These are phyloP conservation scores for Drosophila lowei DNA, from an alignment of 1,140 invertebrate species.

Conservation along the genomic window DNA sequence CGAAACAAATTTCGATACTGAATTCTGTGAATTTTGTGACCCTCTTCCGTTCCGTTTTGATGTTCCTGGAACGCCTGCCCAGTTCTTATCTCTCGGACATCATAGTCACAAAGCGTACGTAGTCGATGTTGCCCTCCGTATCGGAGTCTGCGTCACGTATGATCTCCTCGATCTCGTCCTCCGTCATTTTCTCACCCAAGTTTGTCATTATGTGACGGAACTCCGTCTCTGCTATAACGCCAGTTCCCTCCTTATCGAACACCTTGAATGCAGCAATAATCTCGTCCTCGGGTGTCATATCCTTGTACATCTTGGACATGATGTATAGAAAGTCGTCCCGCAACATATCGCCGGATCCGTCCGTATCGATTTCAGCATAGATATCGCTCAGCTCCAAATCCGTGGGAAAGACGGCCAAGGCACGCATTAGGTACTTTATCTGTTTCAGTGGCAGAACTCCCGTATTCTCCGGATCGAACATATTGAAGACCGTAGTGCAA, in stretches of 20 bases:
- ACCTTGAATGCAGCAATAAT: slow-evolving; percentile 58
- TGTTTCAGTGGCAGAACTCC: slow-evolving; percentile 51
- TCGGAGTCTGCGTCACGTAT: slow-evolving; percentile 57
- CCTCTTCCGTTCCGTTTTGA: no score
- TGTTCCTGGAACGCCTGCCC: slow-evolving; percentile 7
- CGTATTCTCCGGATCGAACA: slow-evolving; percentile 33
- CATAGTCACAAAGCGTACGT: slow-evolving; percentile 55
- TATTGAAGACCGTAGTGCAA: slow-evolving; percentile 41
- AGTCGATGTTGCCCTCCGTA: slow-evolving; percentile 58
- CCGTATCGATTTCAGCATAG: slow-evolving; percentile 56
- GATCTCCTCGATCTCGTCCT: slow-evolving; percentile 61
- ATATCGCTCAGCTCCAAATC: slow-evolving; percentile 52
- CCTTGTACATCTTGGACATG: slow-evolving; percentile 51
- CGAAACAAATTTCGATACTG: slow-evolving; percentile 5
- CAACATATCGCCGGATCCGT: slow-evolving; percentile 46
- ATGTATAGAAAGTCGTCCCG: slow-evolving; percentile 58
- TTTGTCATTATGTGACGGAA: slow-evolving; percentile 55
- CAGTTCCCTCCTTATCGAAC: slow-evolving; percentile 48
- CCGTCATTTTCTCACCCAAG: slow-evolving; percentile 40
- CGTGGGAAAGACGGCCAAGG: slow-evolving; percentile 51
- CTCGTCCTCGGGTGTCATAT: slow-evolving; percentile 51
- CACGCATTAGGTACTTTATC: slow-evolving; percentile 35
- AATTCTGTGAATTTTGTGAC: background rate
- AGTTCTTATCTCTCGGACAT: slow-evolving; percentile 27
- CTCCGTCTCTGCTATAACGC: slow-evolving; percentile 49